Base-by-base conservation (phyloP, 2,797 vertebrate genomes). In the Lepidocolaptes lacrymiger region DNA sequence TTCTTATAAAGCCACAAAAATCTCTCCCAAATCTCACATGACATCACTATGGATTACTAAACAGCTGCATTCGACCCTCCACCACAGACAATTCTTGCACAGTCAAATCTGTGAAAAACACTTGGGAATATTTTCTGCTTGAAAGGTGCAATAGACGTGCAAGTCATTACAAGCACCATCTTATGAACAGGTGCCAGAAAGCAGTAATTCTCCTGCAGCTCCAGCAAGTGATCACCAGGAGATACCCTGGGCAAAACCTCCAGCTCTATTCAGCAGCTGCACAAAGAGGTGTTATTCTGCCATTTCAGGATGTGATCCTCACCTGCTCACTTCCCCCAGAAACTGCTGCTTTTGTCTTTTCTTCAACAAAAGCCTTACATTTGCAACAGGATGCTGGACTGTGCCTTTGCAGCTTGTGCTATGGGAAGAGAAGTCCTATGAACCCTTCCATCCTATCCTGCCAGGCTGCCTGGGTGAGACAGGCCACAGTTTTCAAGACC, bases 111-210 rank as follows among this genome's bases (percentile, higher is more conserved):
- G 73, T 12, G 9, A 77, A 87, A 90, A 84, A 63, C 12, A 64
- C 36, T n/a, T 48, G 37, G 68, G 85, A 87, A 66, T 91, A 87
- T 77, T 85, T 91, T 90, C 90, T 85, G 75, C 34, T 74, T 85
- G 83, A 91, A 88, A 91, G 49, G 67, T 90, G 69, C 55, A 75
- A 76, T 1, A 76, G 51, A 94, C 88, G 59, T 63, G 23, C 89
- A 91, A 94, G 67, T 85, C 49, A 39, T 43, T 79, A 93, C 90
- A 95, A 85, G 84, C 43, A 49, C 71, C n/a, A 12, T 20, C 84
- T 84, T 83, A 79, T 12, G 39, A 94, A 83, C 56, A 94, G 77
- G 63, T 93, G 74, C 71, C 81, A 67, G 12, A 30, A 91, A 49
- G 27, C 71, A 88, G 68, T 86, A 59, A 58, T 87, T 76, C 67